Conservation (phyloP, 1,140 invertebrate genomes). For the Philotrypesis tridentata region DNA sequence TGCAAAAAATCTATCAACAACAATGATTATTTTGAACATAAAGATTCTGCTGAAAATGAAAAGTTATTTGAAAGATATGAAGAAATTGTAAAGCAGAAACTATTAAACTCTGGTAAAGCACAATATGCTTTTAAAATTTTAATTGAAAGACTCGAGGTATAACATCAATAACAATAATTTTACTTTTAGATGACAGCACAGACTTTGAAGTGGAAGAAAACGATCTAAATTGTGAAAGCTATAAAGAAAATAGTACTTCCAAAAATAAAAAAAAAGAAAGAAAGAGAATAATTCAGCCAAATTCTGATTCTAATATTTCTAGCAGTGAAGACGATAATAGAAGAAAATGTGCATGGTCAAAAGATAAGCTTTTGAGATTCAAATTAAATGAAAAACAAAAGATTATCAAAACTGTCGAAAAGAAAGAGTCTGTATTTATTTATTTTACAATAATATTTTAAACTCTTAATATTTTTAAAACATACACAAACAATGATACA, state of each 20-base stretch:
- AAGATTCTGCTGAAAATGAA: slow-evolving; percentile 46
- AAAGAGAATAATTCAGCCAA: neutral
- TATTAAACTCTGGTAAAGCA: slow-evolving; percentile 55
- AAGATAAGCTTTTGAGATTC: slow-evolving; percentile 22
- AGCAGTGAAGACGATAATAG: slow-evolving; percentile 51
- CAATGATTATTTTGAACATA: neutral
- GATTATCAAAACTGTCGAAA: neutral
- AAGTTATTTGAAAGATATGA: slow-evolving; percentile 23
- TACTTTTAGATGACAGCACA: slow-evolving; percentile 19
- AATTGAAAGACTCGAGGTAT: neutral
- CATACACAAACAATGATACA: neutral
- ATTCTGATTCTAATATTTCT: slow-evolving; percentile 51
- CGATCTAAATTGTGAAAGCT: neutral
- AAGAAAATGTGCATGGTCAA: slow-evolving; percentile 42
- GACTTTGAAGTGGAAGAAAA: slow-evolving; percentile 4
- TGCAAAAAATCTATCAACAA: neutral
- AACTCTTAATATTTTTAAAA: neutral
- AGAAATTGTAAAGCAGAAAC: slow-evolving; percentile 33
- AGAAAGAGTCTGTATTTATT: neutral
- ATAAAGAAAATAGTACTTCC: slow-evolving; percentile 39
- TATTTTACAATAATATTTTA: neutral
- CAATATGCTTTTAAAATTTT: slow-evolving; percentile 48
- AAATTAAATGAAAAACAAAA: slow-evolving; percentile 22
- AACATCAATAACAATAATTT: slow-evolving; percentile 23
- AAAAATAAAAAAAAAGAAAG: neutral